Conservation (phyloP, 2,888 invertebrate species). For the Sepioteuthis lessoniana region DNA sequence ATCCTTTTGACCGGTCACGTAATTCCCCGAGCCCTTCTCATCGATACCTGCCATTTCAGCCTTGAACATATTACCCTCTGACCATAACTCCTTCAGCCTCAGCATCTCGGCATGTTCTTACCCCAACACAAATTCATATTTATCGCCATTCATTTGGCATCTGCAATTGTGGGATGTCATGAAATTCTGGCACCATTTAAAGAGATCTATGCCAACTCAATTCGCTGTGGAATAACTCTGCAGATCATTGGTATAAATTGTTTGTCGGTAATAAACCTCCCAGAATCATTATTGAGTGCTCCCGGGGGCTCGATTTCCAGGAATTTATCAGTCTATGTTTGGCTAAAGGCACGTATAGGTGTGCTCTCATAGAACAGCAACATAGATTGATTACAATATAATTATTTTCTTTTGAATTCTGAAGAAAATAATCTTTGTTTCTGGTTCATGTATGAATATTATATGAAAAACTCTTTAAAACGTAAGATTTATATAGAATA, state of each 20-base stretch:
- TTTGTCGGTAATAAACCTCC: conserved; percentile 3
- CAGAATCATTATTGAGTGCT: neutral
- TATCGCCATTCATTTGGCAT: conserved; percentile 10
- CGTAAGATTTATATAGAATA: too few species aligned
- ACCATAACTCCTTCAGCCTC: neutral
- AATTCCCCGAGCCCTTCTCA: neutral
- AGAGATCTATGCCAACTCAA: conserved; percentile 5
- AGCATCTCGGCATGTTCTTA: neutral
- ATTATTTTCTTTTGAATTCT: too few species aligned
- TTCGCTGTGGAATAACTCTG: neutral
- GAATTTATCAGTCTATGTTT: neutral
- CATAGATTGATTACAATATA: neutral
- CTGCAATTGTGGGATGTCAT: neutral
- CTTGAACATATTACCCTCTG: neutral
- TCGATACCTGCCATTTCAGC: neutral
- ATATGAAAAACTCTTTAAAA: too few species aligned
- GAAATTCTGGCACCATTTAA: neutral
- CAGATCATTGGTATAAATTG: neutral
- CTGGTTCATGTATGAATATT: too few species aligned
- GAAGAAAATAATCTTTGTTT: too few species aligned
- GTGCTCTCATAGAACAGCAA: neutral
- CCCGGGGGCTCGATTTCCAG: too few species aligned
- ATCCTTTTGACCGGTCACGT: neutral
- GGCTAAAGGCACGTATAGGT: neutral
- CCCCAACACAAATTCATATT: neutral